These are phyloP conservation scores for Lates calcarifer DNA, from an alignment of 2,113 vertebrate genomes.

Conservation along the genomic window DNA sequence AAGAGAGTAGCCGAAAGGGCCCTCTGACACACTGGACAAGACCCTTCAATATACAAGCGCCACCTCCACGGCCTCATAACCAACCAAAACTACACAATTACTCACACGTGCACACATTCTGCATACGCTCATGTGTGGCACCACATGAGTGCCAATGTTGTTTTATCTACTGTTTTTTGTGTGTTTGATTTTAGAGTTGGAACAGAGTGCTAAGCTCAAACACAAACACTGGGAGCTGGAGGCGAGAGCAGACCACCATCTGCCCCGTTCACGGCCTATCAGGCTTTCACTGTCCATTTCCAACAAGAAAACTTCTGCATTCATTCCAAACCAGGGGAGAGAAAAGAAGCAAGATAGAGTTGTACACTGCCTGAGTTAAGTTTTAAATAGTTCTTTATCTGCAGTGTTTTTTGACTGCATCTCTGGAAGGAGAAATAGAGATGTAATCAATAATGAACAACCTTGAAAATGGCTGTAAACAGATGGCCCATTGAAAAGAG, in stretches of 20 bases:
- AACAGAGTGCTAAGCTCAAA: slow-evolving; percentile 82
- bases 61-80: slow-evolving; percentile 71
- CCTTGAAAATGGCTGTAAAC: slow-evolving; percentile 84
- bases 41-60: slow-evolving; percentile 80
- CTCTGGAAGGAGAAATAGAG: slow-evolving; percentile 70
- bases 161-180: slow-evolving; percentile 82
- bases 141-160: slow-evolving; percentile 74
- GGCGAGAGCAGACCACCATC: slow-evolving; percentile 74
- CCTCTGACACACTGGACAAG: slow-evolving; percentile 83
- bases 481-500: slow-evolving; percentile 82
- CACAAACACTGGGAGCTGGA: slow-evolving; percentile 80
- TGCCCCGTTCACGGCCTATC: slow-evolving; percentile 77
- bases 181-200: slow-evolving; percentile 81
- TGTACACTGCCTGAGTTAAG: slow-evolving; percentile 52
- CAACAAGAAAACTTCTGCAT: slow-evolving; percentile 66
- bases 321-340: slow-evolving; percentile 63
- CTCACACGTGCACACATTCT: slow-evolving; percentile 35
- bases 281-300: slow-evolving; percentile 73
- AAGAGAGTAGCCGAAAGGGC: slow-evolving; percentile 83
- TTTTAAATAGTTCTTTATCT: slow-evolving; percentile 82
- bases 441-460: slow-evolving; percentile 85
- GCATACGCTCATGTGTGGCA: slow-evolving; percentile 65
- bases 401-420: slow-evolving; percentile 52
- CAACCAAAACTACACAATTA: slow-evolving; percentile 39
- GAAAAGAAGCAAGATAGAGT: slow-evolving; percentile 64